Evolutionary conservation across 2,797 vertebrate genomes (phyloP).

Genomic region (Falco peregrinus): DNA sequence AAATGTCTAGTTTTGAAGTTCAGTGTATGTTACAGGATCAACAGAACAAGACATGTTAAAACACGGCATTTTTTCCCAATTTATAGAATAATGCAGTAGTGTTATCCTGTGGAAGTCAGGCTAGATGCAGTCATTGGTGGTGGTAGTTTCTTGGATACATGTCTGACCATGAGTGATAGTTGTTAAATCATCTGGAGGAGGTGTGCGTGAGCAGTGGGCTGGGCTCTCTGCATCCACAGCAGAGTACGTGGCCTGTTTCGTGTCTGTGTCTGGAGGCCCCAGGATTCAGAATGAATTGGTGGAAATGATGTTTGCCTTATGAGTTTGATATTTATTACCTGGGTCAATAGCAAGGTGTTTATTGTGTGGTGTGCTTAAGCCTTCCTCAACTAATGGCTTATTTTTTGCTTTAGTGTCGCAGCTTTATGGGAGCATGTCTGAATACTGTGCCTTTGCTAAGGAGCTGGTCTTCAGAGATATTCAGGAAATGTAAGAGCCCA

Average conservation of each 20-base stretch:
- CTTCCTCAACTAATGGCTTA: background rate
- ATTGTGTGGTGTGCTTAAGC: background rate
- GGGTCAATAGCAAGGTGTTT: background rate
- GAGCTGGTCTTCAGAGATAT: background rate
- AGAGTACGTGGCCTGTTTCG: background rate
- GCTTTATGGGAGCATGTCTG: background rate
- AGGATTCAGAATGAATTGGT: background rate
- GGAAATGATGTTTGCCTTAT: background rate
- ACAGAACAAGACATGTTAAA: background rate
- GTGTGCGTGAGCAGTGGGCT: background rate
- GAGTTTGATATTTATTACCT: background rate
- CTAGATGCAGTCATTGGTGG: background rate
- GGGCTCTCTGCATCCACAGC: accelerated
- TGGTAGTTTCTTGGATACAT: background rate
- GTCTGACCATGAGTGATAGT: background rate
- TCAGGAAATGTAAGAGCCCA: background rate
- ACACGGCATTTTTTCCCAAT: background rate
- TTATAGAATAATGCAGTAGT: background rate
- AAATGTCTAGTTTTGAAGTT: background rate
- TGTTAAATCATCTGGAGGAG: background rate
- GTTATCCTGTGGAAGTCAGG: background rate
- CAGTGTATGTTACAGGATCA: background rate
- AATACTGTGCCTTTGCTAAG: background rate
- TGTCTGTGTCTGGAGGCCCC: background rate
- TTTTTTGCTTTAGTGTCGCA: background rate